Percentiles rank a stretch among this genome's conserved stretches.
Evolutionary conservation across 2,888 invertebrate genomes (phyloP).

Genomic region (Rotaria magnacalcarata): DNA sequence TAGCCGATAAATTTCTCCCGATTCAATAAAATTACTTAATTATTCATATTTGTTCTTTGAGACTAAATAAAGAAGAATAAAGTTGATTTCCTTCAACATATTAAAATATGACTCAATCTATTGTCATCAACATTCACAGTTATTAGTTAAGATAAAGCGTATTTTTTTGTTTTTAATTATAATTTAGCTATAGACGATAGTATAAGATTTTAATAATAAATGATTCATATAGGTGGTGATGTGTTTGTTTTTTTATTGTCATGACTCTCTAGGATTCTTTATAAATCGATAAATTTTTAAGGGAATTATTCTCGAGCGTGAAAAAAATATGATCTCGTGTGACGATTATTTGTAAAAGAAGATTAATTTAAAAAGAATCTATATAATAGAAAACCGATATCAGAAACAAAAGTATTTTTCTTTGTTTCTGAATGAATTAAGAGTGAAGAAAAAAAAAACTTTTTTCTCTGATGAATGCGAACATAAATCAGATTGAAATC

Average conservation of each 20-base stretch:
- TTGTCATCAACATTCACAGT: too few relatives aligned
- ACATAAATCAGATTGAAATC: too few relatives aligned
- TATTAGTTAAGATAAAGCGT: too few relatives aligned
- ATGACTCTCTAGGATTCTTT: not conserved
- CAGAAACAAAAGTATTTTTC: not conserved
- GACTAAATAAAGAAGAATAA: too few relatives aligned
- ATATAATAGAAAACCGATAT: not conserved
- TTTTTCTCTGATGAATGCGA: too few relatives aligned
- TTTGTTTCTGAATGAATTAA: not conserved
- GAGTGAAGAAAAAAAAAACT: not conserved
- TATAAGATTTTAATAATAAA: too few relatives aligned
- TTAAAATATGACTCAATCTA: too few relatives aligned
- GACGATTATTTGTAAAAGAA: not conserved
- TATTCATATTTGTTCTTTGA: not conserved
- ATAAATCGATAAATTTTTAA: not conserved
- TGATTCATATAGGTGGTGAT: not conserved
- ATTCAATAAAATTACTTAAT: not conserved
- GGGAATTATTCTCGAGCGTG: not conserved
- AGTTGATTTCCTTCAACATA: too few relatives aligned
- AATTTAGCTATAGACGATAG: too few relatives aligned
- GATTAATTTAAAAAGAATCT: conserved; percentile 14
- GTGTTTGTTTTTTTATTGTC: not conserved
- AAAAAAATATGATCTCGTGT: conserved; percentile 8
- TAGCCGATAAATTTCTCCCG: too few relatives aligned
- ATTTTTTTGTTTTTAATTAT: too few relatives aligned